A percentile compares a stretch with the other conserved stretches of the same genome.
These are phyloP conservation scores for Candoia aspera DNA, from an alignment of 2,113 vertebrate genomes.

Conservation along the genomic window DNA sequence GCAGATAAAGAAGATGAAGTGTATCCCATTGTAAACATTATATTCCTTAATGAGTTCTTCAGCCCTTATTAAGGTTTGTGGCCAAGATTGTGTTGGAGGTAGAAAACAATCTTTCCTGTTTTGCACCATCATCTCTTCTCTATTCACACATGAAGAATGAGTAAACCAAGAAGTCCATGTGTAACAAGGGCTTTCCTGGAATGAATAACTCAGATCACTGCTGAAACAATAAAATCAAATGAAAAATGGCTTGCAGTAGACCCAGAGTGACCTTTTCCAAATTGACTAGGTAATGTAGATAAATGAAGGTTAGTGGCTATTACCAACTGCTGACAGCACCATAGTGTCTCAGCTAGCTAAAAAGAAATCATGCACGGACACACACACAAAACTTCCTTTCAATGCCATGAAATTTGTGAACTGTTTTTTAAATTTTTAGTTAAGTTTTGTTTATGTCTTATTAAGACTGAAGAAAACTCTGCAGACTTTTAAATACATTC, in stretches of 20 bases:
- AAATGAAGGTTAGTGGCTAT: background rate
- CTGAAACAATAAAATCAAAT: conserved; percentile 20
- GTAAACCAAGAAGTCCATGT: background rate
- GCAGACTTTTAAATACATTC: background rate
- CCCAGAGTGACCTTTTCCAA: conserved; percentile 14
- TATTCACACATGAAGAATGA: background rate
- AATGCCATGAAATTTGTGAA: background rate
- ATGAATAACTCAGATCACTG: background rate
- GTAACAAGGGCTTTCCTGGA: background rate
- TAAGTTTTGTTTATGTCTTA: background rate
- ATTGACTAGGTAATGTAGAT: conserved; percentile 1
- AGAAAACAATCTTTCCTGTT: background rate
- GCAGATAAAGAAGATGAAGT: background rate
- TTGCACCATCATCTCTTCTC: background rate
- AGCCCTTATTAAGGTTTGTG: background rate
- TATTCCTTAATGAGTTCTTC: background rate
- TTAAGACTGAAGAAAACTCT: background rate
- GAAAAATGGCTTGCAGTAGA: background rate
- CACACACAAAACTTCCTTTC: background rate
- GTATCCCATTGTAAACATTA: background rate
- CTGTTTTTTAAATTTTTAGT: conserved; percentile 13
- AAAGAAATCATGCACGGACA: background rate
- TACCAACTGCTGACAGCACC: background rate
- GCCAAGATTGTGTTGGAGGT: background rate
- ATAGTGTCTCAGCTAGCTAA: background rate